phyloP scores from a whole-genome alignment of 2,113 vertebrate species.

The Panthera tigris region DNA sequence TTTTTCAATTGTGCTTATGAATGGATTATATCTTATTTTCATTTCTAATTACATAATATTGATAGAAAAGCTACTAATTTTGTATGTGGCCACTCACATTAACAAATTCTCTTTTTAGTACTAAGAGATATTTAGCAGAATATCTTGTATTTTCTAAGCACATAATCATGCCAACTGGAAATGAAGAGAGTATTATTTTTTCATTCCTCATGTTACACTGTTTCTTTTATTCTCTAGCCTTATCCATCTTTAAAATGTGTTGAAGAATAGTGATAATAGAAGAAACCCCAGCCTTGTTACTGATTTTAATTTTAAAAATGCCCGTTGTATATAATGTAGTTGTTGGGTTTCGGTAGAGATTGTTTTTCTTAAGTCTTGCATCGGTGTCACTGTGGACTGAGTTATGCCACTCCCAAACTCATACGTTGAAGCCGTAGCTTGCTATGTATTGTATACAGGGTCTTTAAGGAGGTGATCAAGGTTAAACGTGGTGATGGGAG shows the following conservation, averaged over 20 bases:
- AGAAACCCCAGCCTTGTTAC: background rate
- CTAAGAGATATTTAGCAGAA: slow-evolving; percentile 12
- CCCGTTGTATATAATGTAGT: background rate
- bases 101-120: slow-evolving; percentile 45
- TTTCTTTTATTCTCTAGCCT: slow-evolving; percentile 20
- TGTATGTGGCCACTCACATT: background rate
- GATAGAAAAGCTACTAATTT: slow-evolving; percentile 56
- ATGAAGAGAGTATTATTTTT: slow-evolving; percentile 32
- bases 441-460: background rate
- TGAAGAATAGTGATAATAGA: background rate
- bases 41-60: slow-evolving; percentile 56
- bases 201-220: background rate
- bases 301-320: background rate
- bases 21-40: slow-evolving; percentile 7
- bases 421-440: background rate
- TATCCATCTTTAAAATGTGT: slow-evolving; percentile 20
- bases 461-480: background rate
- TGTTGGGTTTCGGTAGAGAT: background rate
- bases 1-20: slow-evolving; percentile 47
- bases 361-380: background rate
- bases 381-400: background rate
- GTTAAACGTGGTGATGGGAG: background rate
- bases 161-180: slow-evolving; percentile 30
- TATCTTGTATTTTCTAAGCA: slow-evolving; percentile 53
- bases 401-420: background rate